These are phyloP conservation scores for Jaculus jaculus DNA, from an alignment of 2,113 vertebrate species.

Conservation along the genomic window DNA sequence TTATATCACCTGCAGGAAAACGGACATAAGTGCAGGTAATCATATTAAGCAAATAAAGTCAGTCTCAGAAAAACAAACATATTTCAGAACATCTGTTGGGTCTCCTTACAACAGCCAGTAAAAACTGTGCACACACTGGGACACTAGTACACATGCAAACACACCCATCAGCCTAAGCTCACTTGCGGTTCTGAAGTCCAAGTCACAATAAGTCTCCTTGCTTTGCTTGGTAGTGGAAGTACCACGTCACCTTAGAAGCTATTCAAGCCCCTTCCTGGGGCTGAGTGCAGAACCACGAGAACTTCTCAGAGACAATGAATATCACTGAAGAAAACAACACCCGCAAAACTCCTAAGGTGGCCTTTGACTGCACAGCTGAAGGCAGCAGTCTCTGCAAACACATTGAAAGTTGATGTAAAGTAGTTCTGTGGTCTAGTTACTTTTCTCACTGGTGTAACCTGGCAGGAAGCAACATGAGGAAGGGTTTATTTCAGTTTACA, in stretches of 20 bases:
- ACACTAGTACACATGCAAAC: background rate
- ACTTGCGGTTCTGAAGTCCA: background rate
- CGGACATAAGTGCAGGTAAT: too few species aligned
- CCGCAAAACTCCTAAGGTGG: background rate
- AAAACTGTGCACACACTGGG: background rate
- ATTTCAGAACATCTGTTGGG: background rate
- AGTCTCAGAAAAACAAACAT: background rate
- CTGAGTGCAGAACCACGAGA: background rate
- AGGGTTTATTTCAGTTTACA: too few species aligned
- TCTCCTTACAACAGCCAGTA: background rate
- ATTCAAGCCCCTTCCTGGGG: constrained; percentile 38
- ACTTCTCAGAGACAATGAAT: background rate
- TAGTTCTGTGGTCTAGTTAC: too few species aligned
- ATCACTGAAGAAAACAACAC: constrained; percentile 18
- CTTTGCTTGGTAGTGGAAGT: background rate
- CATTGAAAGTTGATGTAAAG: background rate
- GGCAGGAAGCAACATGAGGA: too few species aligned
- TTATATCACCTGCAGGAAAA: too few species aligned
- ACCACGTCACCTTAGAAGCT: background rate
- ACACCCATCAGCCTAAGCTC: fast-evolving
- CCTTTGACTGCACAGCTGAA: background rate
- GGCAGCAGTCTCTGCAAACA: too few species aligned
- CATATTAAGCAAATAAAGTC: too few species aligned
- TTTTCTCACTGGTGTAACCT: too few species aligned
- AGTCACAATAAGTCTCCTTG: background rate